Evolutionary conservation across 2,888 invertebrate species (phyloP).

Genomic region (Drosophila recens): DNA sequence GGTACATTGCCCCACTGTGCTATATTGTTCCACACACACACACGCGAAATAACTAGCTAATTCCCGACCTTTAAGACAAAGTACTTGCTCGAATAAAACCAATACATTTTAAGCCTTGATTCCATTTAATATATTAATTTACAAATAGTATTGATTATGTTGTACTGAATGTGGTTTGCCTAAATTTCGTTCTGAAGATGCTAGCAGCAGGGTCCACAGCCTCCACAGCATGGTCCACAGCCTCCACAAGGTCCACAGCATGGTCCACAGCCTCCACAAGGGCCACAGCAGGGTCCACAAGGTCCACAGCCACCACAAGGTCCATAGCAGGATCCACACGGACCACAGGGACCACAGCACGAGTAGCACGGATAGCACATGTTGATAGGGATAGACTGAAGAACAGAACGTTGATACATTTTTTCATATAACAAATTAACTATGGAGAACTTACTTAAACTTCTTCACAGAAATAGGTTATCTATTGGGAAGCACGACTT

Average conservation of each 20-base stretch:
- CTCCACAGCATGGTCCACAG: constrained; percentile 4
- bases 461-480: constrained; percentile 30
- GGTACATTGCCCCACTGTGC: too few relatives aligned
- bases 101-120: too few relatives aligned
- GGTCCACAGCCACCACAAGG: constrained; percentile 14
- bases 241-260: constrained; percentile 19
- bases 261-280: background rate
- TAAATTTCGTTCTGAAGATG: constrained; percentile 25
- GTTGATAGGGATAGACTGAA: constrained; percentile 2
- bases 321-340: constrained; percentile 8
- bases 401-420: background rate
- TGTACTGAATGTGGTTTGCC: background rate
- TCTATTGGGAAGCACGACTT: background rate
- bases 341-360: constrained; percentile 4
- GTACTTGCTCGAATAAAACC: too few relatives aligned
- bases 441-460: background rate
- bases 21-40: too few relatives aligned
- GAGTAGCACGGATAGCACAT: constrained; percentile 22
- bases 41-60: too few relatives aligned
- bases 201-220: constrained; percentile 8
- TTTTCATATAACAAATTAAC: background rate
- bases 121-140: too few relatives aligned
- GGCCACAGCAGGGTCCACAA: background rate
- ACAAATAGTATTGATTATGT: too few relatives aligned
- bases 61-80: too few relatives aligned